Conservation (phyloP, 2,888 invertebrate species). For the Cartodere bifasciata region DNA sequence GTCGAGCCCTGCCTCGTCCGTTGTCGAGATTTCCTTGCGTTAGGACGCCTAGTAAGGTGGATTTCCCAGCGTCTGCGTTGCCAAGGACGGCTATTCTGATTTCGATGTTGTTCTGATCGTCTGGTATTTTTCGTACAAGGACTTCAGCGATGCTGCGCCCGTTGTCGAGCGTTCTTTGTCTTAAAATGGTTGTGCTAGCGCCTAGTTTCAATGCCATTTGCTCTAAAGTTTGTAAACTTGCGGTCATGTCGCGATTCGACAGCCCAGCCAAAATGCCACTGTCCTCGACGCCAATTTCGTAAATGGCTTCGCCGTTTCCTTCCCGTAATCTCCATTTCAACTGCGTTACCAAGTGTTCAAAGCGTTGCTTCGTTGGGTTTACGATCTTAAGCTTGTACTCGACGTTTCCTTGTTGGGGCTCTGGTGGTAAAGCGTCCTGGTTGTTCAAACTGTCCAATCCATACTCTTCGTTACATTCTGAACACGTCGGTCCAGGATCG, state of each 20-base stretch:
- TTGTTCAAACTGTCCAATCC: conserved; percentile 37
- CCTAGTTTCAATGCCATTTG: conserved; percentile 82
- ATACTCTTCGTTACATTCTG: conserved; percentile 40
- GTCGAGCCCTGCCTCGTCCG: conserved; percentile 83
- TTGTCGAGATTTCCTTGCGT: conserved; percentile 95
- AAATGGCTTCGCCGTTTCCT: conserved; percentile 94
- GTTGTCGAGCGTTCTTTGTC: conserved; percentile 47
- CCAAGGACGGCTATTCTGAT: conserved; percentile 50
- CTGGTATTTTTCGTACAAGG: conserved; percentile 76
- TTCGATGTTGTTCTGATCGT: conserved; percentile 80
- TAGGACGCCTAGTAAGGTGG: conserved; percentile 87
- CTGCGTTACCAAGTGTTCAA: conserved; percentile 96
- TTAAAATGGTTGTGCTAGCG: conserved; percentile 65
- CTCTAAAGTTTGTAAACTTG: conserved; percentile 70
- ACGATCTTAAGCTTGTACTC: conserved; percentile 94
- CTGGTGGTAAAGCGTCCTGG: conserved; percentile 63
- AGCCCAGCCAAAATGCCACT: conserved; percentile 80
- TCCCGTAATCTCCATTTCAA: conserved; percentile 96
- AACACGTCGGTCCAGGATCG: conserved; percentile 47
- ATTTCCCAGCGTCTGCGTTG: conserved; percentile 94
- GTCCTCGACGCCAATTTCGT: conserved; percentile 92
- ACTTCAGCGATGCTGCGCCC: conserved; percentile 72
- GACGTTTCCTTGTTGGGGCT: conserved; percentile 87
- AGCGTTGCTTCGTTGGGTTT: conserved; percentile 77
- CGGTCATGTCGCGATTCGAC: conserved; percentile 69